Evolutionary conservation across 2,888 invertebrate species (phyloP).

Genomic region (Gibbula magus): DNA sequence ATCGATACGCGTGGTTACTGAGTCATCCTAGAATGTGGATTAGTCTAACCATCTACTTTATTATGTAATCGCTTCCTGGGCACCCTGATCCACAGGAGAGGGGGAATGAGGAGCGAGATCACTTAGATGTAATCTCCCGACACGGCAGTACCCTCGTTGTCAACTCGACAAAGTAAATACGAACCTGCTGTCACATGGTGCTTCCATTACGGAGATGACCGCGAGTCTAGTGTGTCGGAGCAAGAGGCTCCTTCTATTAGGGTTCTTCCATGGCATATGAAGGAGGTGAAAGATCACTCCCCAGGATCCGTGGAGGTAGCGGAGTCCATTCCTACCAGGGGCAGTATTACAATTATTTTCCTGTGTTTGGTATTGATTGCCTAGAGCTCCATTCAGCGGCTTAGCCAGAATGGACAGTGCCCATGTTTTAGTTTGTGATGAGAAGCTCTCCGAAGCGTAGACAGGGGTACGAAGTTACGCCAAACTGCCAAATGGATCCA

Average conservation of each 20-base stretch:
- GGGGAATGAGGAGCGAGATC: too few species aligned
- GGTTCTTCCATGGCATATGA: neutral
- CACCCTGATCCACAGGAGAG: too few species aligned
- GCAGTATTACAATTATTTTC: neutral
- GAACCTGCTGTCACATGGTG: too few species aligned
- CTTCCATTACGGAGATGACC: too few species aligned
- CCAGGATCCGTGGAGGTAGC: neutral
- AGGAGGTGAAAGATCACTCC: neutral
- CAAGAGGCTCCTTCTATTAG: too few species aligned
- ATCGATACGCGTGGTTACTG: neutral
- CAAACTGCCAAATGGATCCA: neutral
- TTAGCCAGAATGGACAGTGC: neutral
- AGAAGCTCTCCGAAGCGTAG: neutral
- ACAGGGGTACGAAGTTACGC: neutral
- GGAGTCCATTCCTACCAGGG: conserved; percentile 2
- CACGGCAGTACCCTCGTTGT: too few species aligned
- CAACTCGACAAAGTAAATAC: too few species aligned
- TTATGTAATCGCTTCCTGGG: neutral
- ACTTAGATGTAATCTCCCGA: too few species aligned
- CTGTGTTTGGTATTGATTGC: conserved; percentile 15
- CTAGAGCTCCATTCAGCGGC: neutral
- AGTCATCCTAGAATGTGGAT: neutral
- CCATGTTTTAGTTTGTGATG: neutral
- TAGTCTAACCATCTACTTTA: conserved; percentile 2
- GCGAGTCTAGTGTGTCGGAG: too few species aligned